Percentiles rank a stretch among this genome's conserved stretches.
phyloP scores from a whole-genome alignment of 1,140 invertebrate genomes.

The Aphelenchoides fujianensis region DNA sequence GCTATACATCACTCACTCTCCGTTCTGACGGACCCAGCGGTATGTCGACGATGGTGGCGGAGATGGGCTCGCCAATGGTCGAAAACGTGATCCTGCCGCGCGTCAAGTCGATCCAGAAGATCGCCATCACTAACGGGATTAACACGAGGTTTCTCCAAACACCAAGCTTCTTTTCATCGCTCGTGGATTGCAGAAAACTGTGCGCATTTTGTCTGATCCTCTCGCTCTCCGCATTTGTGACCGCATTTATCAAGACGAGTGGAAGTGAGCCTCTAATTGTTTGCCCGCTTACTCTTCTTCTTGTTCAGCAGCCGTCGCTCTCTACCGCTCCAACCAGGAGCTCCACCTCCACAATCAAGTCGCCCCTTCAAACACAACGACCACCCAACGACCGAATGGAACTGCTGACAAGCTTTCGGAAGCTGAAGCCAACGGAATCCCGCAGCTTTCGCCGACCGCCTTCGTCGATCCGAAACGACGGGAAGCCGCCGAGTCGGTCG shows the following conservation, averaged over 20 bases:
- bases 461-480: neutral
- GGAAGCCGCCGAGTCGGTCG: neutral
- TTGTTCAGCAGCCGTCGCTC: neutral
- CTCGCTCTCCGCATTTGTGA: neutral
- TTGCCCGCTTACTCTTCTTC: neutral
- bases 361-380: neutral
- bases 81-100: neutral
- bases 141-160: neutral
- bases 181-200: neutral
- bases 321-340: neutral
- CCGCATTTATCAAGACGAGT: conserved; percentile 1
- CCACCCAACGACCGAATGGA: neutral
- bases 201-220: neutral
- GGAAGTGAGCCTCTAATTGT: too few species aligned
- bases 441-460: too few species aligned
- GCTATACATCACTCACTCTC: too few species aligned
- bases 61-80: neutral
- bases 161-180: too few species aligned
- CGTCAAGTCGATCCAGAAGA: neutral
- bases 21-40: too few species aligned
- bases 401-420: neutral
- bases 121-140: neutral
- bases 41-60: neutral
- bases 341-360: neutral
- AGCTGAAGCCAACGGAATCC: too few species aligned